phyloP scores from a whole-genome alignment of 2,888 invertebrate genomes.

The Rhingia campestris region DNA sequence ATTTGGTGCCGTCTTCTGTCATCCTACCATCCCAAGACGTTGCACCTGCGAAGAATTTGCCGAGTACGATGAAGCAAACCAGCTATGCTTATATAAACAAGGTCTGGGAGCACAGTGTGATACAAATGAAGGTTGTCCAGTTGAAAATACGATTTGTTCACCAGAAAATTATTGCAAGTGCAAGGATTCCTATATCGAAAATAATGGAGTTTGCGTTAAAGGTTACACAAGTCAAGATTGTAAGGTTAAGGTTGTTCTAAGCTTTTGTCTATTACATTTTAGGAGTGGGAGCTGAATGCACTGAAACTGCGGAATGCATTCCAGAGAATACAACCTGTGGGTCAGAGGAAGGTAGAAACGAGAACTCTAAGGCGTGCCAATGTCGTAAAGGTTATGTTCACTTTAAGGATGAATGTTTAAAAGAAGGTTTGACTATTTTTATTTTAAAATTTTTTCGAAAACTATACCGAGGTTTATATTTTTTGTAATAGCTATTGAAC shows the following conservation, averaged over 20 bases:
- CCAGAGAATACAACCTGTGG: conserved; percentile 78
- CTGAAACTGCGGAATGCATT: conserved; percentile 78
- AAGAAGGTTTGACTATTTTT: conserved; percentile 77
- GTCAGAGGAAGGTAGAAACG: conserved; percentile 72
- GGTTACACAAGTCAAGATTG: conserved; percentile 70
- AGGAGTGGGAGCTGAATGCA: conserved; percentile 80
- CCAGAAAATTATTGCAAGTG: conserved; percentile 80
- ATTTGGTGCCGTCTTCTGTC: conserved; percentile 80
- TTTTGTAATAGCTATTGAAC: conserved; percentile 76
- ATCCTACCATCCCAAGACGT: conserved; percentile 78
- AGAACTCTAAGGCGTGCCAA: conserved; percentile 78
- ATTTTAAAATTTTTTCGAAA: not conserved
- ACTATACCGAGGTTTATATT: not conserved
- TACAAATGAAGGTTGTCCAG: conserved; percentile 77
- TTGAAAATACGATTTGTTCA: conserved; percentile 79
- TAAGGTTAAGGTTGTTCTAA: not conserved
- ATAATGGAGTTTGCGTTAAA: conserved; percentile 78
- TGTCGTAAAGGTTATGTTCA: conserved; percentile 81
- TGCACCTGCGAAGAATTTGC: conserved; percentile 81
- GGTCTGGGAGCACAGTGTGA: conserved; percentile 81
- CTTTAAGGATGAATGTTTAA: conserved; percentile 80
- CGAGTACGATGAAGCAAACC: conserved; percentile 78
- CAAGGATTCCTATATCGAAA: conserved; percentile 77
- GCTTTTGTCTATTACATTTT: not conserved
- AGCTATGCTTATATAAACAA: conserved; percentile 79